Evolutionary conservation across 2,888 invertebrate species (phyloP).

Genomic region (Apomyelois bistriatella): DNA sequence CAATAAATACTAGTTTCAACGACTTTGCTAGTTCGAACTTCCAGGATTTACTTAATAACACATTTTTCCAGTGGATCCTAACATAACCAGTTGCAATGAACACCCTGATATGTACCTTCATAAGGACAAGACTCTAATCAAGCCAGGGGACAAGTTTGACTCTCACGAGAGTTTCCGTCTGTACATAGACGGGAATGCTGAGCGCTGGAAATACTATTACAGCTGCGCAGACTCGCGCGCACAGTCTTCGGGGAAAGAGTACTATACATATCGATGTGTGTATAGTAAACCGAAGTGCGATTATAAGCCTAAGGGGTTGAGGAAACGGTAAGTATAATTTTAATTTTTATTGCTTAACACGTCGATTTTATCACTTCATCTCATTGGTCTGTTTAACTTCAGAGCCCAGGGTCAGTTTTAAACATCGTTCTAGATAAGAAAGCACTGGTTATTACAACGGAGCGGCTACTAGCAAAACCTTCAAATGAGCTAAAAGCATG

Average conservation of each 20-base stretch:
- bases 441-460: too few relatives aligned
- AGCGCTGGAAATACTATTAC: constrained; percentile 42
- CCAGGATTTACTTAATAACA: too few relatives aligned
- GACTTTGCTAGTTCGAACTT: too few relatives aligned
- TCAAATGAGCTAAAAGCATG: too few relatives aligned
- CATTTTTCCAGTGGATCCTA: constrained; percentile 11
- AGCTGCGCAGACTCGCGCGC: constrained; percentile 42
- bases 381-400: too few relatives aligned
- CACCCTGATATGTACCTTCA: constrained; percentile 6
- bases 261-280: constrained; percentile 41
- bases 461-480: too few relatives aligned
- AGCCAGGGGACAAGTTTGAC: constrained; percentile 42
- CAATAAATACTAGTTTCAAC: too few relatives aligned
- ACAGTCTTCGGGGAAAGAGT: constrained; percentile 30
- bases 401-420: too few relatives aligned
- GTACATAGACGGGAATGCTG: constrained; percentile 44
- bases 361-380: too few relatives aligned
- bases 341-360: too few relatives aligned
- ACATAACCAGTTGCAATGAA: constrained; percentile 9
- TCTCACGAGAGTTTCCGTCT: constrained; percentile 39
- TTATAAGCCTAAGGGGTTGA: constrained; percentile 37
- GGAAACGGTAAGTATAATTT: constrained; percentile 34
- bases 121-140: constrained; percentile 37
- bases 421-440: too few relatives aligned
- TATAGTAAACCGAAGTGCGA: constrained; percentile 39